Evolutionary conservation across 1,140 invertebrate species (phyloP).

Genomic region (Bactericera cockerelli): DNA sequence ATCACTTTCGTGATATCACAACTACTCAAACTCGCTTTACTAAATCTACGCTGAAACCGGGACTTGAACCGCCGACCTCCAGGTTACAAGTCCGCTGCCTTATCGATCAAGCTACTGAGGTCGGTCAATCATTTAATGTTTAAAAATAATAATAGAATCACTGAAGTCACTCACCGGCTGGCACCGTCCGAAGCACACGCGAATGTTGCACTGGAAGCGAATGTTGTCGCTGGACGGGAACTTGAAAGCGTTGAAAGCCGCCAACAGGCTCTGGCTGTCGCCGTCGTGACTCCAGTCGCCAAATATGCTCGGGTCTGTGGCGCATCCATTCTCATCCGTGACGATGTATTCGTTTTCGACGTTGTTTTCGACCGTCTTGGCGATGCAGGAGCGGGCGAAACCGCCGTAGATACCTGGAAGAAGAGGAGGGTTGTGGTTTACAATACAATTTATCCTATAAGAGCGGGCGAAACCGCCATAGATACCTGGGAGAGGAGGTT

Average conservation of each 20-base stretch:
- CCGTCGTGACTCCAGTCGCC: slow-evolving; percentile 82
- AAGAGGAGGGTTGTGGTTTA: no score
- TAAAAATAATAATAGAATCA: background rate
- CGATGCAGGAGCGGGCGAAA: slow-evolving; percentile 80
- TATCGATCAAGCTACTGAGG: no score
- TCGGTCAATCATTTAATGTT: no score
- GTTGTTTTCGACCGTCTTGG: slow-evolving; percentile 78
- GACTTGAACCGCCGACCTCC: no score
- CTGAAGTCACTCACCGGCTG: slow-evolving; percentile 55
- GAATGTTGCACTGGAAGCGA: slow-evolving; percentile 88
- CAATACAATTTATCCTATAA: no score
- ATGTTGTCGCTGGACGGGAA: slow-evolving; percentile 90
- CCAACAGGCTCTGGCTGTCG: slow-evolving; percentile 62
- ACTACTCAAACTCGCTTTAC: no score
- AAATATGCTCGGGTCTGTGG: slow-evolving; percentile 80
- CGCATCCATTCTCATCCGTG: slow-evolving; percentile 85
- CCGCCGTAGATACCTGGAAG: slow-evolving; percentile 79
- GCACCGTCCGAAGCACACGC: slow-evolving; percentile 87
- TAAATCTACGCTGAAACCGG: no score
- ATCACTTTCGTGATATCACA: no score
- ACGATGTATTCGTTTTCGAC: slow-evolving; percentile 82
- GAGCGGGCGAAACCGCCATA: slow-evolving; percentile 87
- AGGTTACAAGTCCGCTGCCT: no score
- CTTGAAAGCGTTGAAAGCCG: slow-evolving; percentile 87
- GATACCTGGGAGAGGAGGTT: slow-evolving; percentile 59